Percentiles rank a stretch among this genome's conserved stretches.
Evolutionary conservation across 2,888 invertebrate genomes (phyloP).

Genomic region (Lypha dubia): DNA sequence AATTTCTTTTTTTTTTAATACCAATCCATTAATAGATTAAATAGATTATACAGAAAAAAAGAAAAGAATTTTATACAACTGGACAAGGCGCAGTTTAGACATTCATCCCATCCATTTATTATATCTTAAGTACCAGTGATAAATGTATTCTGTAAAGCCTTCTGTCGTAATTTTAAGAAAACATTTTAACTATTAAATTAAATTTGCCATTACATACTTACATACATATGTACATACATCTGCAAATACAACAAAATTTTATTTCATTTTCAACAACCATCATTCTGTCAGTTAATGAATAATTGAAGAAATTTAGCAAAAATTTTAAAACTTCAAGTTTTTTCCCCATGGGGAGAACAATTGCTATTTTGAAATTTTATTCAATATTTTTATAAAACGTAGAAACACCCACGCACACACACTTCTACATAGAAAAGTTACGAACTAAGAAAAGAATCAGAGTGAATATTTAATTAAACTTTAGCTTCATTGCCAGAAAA

Average conservation of each 20-base stretch:
- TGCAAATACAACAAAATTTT: neutral
- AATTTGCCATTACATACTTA: neutral
- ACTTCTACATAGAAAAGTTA: neutral
- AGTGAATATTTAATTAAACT: slow-evolving; percentile 54
- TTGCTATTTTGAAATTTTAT: neutral
- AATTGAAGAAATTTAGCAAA: neutral
- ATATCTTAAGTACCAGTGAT: neutral
- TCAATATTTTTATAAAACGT: slow-evolving; percentile 9
- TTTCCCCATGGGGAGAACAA: neutral
- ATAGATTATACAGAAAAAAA: too few relatives aligned
- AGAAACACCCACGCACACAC: too few relatives aligned
- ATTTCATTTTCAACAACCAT: neutral
- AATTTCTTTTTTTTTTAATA: too few relatives aligned
- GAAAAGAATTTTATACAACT: too few relatives aligned
- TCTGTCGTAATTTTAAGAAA: too few relatives aligned
- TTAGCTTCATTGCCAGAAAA: slow-evolving; percentile 37
- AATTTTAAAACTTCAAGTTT: neutral
- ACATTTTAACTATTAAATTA: too few relatives aligned
- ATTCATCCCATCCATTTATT: too few relatives aligned
- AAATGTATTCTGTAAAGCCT: neutral
- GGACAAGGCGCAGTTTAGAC: too few relatives aligned
- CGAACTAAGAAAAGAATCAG: slow-evolving; percentile 9
- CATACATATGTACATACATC: too few relatives aligned
- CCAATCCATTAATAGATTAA: neutral
- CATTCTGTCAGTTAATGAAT: neutral